These are phyloP conservation scores for Ennomos fuscantarius DNA, from an alignment of 2,888 invertebrate species.

Conservation along the genomic window DNA sequence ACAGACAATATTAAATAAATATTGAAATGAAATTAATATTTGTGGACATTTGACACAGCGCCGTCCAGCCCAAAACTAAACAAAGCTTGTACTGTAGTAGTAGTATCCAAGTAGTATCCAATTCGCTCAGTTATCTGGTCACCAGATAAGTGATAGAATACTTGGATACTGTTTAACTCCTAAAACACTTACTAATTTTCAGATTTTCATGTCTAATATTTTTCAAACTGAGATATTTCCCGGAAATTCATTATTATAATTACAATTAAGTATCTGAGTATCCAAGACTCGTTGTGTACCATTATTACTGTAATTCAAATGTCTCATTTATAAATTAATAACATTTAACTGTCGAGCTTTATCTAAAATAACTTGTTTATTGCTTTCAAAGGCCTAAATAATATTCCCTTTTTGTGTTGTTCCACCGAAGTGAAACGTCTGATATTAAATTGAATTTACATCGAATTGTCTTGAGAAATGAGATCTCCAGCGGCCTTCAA, in stretches of 20 bases:
- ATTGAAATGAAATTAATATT: too few species aligned
- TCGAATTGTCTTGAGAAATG: conserved; percentile 59
- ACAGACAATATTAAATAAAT: too few species aligned
- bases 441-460: conserved; percentile 67
- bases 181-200: too few species aligned
- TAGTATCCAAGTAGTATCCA: too few species aligned
- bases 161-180: too few species aligned
- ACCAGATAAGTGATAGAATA: too few species aligned
- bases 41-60: too few species aligned
- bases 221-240: background rate
- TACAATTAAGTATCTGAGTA: background rate
- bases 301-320: conserved; percentile 26
- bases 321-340: conserved; percentile 29
- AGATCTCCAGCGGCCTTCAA: conserved; percentile 52
- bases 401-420: conserved; percentile 51
- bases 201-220: background rate
- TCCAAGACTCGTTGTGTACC: conserved; percentile 8
- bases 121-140: too few species aligned
- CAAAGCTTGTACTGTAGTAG: too few species aligned
- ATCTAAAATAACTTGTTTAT: conserved; percentile 54
- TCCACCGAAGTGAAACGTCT: conserved; percentile 47
- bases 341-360: conserved; percentile 23
- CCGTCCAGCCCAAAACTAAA: too few species aligned
- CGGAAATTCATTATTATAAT: conserved; percentile 14
- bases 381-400: conserved; percentile 48